Conservation (phyloP, 2,113 vertebrate species). For the Nyctereutes procyonoides region DNA sequence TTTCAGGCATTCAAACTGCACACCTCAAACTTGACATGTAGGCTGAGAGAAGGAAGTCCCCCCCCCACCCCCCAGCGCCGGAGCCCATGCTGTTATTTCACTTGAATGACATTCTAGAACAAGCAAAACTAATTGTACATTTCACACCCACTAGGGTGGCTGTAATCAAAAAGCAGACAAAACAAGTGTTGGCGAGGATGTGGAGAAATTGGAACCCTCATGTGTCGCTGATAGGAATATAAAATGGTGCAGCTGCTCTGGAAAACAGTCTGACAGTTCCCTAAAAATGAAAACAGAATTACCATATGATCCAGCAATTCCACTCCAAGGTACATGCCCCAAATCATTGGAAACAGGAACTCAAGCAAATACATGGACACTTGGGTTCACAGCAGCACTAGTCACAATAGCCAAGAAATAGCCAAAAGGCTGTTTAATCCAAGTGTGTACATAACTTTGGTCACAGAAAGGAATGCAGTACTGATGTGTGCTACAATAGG, state of each 20-base stretch:
- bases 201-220: neutral
- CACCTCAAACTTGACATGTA: neutral
- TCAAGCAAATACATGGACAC: neutral
- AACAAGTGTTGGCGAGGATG: neutral
- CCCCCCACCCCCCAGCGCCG: no score
- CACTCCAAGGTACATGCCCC: neutral
- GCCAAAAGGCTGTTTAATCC: neutral
- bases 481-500: neutral
- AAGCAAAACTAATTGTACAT: neutral
- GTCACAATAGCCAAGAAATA: neutral
- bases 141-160: neutral
- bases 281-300: neutral
- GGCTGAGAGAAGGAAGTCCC: neutral
- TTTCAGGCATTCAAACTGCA: neutral
- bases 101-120: neutral
- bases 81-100: neutral
- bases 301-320: neutral
- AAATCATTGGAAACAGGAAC: neutral
- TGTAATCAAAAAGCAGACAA: neutral
- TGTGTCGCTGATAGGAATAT: neutral
- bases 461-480: neutral
- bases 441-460: neutral
- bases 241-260: neutral
- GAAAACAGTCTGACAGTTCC: neutral
- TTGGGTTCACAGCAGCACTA: neutral